Conservation (phyloP, 1,140 invertebrate genomes). For the Bacillus rossius region DNA sequence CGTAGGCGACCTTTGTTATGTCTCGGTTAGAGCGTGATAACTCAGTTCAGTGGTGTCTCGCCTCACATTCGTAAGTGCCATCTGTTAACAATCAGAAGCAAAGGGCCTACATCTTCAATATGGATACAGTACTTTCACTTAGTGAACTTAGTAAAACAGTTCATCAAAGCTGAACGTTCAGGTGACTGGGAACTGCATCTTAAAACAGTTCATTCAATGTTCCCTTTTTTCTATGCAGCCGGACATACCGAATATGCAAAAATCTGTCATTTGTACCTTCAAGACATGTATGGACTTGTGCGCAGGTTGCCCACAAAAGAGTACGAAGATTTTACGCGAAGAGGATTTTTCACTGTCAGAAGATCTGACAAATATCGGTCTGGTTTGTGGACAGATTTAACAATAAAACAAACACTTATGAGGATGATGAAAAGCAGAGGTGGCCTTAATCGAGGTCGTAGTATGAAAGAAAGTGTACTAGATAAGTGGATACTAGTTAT, state of each 20-base stretch:
- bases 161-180: conserved; percentile 37
- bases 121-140: conserved; percentile 43
- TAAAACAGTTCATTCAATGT: conserved; percentile 33
- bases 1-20: no score
- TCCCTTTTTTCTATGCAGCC: conserved; percentile 39
- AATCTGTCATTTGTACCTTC: conserved; percentile 30
- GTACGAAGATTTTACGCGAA: no score
- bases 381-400: conserved; percentile 3
- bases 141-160: conserved; percentile 35
- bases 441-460: not conserved
- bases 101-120: conserved; percentile 36
- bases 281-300: conserved; percentile 14
- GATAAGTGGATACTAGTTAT: conserved; percentile 2
- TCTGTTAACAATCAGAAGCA: conserved; percentile 22
- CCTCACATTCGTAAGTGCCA: no score
- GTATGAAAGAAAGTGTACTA: not conserved
- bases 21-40: no score
- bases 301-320: no score
- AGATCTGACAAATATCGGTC: not conserved
- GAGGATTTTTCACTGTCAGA: conserved; percentile 7
- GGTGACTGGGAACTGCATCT: conserved; percentile 36
- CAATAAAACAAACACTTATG: conserved; percentile 10
- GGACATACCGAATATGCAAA: conserved; percentile 39
- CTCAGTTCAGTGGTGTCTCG: no score
- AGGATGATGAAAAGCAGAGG: conserved; percentile 8